Conservation (phyloP, 2,888 invertebrate species). For the Leptopilina drosophilae region DNA sequence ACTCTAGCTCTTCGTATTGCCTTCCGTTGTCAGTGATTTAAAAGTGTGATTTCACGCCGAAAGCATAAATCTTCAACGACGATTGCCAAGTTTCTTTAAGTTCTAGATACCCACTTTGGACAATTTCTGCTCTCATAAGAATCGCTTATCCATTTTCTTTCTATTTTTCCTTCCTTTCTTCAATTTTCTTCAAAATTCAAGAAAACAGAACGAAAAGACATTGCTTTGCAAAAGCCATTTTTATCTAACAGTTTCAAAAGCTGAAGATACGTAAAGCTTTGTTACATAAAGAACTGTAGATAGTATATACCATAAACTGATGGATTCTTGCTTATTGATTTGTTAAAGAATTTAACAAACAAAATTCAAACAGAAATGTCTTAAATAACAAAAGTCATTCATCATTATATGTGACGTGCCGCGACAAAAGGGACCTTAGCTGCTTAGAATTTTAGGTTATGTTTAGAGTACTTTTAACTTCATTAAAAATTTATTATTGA, state of each 20-base stretch:
- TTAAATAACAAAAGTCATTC: no score
- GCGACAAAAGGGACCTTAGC: no score
- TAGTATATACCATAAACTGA: no score
- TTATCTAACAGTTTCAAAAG: not conserved
- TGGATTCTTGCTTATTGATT: no score
- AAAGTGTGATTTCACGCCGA: constrained; percentile 66
- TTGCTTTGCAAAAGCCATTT: constrained; percentile 2
- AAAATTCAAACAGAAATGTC: no score
- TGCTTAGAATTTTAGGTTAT: no score
- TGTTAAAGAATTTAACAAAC: no score
- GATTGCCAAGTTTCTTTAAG: constrained; percentile 54
- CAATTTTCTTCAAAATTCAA: not conserved
- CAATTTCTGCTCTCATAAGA: constrained; percentile 31
- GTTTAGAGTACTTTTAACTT: no score
- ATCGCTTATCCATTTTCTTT: constrained; percentile 45
- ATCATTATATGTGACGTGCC: no score
- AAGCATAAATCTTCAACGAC: constrained; percentile 63
- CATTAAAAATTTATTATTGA: no score
- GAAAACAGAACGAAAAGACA: not conserved
- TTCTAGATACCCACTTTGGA: constrained; percentile 50
- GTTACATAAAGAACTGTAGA: no score
- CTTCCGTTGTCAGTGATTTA: constrained; percentile 65
- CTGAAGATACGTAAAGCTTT: not conserved
- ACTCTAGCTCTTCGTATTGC: constrained; percentile 50
- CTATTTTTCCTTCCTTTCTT: not conserved